phyloP scores from a whole-genome alignment of 2,113 vertebrate species.

The Boleophthalmus pectinirostris region DNA sequence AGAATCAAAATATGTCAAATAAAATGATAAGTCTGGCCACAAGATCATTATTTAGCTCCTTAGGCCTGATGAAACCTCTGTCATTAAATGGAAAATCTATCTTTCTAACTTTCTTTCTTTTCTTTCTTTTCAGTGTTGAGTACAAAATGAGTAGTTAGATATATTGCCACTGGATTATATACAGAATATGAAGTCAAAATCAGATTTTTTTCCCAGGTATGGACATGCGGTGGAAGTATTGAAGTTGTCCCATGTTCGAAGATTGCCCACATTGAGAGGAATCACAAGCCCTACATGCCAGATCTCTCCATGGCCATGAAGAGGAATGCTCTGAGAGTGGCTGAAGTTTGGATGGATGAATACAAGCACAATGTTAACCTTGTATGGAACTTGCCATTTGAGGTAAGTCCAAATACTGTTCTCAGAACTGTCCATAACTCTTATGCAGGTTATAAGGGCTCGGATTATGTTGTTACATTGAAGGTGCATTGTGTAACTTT shows the following conservation, averaged over 20 bases:
- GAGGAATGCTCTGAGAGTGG: conserved; percentile 77
- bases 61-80: too few species aligned
- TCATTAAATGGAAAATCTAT: too few species aligned
- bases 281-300: conserved; percentile 77
- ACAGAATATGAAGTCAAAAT: background rate
- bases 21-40: too few species aligned
- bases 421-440: background rate
- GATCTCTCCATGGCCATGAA: conserved; percentile 57
- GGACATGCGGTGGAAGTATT: conserved; percentile 82
- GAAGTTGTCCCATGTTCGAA: conserved; percentile 81
- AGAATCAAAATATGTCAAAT: too few species aligned
- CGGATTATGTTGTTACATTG: background rate
- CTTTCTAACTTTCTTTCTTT: too few species aligned
- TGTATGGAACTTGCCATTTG: conserved; percentile 78
- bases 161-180: background rate
- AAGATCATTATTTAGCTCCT: too few species aligned
- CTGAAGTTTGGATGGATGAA: conserved; percentile 83
- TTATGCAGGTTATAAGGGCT: background rate
- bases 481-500: too few species aligned
- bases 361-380: conserved; percentile 79
- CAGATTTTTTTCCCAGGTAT: conserved; percentile 62
- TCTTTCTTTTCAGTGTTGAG: background rate
- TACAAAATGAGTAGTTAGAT: background rate
- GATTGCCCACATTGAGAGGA: conserved; percentile 78
- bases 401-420: conserved; percentile 52